Base-by-base conservation (phyloP, 2,113 vertebrate species). In the Cairina moschata region DNA sequence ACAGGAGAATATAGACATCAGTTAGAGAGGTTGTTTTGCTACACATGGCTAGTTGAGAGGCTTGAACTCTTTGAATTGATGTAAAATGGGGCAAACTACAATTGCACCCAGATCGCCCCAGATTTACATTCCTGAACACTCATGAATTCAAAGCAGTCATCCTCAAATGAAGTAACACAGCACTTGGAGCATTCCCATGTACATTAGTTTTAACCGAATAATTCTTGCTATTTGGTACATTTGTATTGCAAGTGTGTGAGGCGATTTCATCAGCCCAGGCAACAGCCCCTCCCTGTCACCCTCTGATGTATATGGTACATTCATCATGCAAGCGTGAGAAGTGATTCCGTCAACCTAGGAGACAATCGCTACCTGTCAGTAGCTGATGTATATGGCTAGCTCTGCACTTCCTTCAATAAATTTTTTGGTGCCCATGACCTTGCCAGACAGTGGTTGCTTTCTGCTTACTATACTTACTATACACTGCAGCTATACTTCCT, bases 11-110 rank as follows among this genome's bases (percentile, higher is more conserved):
- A 81, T 34, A 84, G 23, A 23, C 9, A 60, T 25, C 25, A 38
- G 17, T 17, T 2, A 66, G 36, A 77, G 15, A 0, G 0, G 55
- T 22, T 58, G 7, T 63, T 29, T 84, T 65, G 28, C 52, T 77
- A 48, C 36, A 68, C 11, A 21, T 16, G 14, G 23, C 13, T 65
- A 63, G 34, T 7, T 65, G 25, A 85, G 44, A 67, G 77, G 48
- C n/a, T 90, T 86, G 40, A 79, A 46, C 26, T 65, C 56, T 81
- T 34, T 8, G 38, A 50, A n/a, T 4, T 62, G 40, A 28, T 73
- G 38, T 52, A 83, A 88, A 90, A 90, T 26, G 16, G 83, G 31
- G 21, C 34, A 75, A 65, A 23, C 21, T 3, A 3, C 18, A 3
- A 75, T 83, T 83, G 78, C 44, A 83, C 52, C 29, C 42, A 76